phyloP scores from a whole-genome alignment of 2,113 vertebrate species.

The Crotalus tigris region DNA sequence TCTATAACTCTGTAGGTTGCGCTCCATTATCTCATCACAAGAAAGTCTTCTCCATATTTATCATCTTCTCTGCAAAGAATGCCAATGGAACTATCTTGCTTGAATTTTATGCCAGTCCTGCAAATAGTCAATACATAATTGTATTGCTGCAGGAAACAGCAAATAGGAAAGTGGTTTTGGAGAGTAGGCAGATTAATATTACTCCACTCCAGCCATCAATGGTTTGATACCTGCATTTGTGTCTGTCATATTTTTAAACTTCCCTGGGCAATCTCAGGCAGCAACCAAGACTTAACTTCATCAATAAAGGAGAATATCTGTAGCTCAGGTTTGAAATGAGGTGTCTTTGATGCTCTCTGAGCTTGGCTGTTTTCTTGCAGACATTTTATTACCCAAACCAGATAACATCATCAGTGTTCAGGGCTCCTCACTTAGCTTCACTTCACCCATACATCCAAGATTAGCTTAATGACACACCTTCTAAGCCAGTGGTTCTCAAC shows the following conservation, averaged over 20 bases:
- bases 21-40: neutral
- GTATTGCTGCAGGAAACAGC: neutral
- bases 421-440: neutral
- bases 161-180: neutral
- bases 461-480: neutral
- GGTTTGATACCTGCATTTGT: neutral
- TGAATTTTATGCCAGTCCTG: neutral
- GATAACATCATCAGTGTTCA: neutral
- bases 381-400: neutral
- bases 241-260: neutral
- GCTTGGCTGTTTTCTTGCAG: neutral
- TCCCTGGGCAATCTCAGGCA: neutral
- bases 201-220: neutral
- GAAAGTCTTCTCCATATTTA: neutral
- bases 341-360: neutral
- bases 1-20: neutral
- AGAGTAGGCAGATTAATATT: neutral
- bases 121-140: neutral
- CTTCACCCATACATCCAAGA: neutral
- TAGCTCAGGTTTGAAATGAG: neutral
- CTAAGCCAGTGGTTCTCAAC: too few relatives aligned
- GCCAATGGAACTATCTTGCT: neutral
- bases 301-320: neutral
- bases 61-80: neutral
- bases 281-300: neutral